Evolutionary conservation across 2,888 invertebrate species (phyloP).

Genomic region (Melanchra persicariae): DNA sequence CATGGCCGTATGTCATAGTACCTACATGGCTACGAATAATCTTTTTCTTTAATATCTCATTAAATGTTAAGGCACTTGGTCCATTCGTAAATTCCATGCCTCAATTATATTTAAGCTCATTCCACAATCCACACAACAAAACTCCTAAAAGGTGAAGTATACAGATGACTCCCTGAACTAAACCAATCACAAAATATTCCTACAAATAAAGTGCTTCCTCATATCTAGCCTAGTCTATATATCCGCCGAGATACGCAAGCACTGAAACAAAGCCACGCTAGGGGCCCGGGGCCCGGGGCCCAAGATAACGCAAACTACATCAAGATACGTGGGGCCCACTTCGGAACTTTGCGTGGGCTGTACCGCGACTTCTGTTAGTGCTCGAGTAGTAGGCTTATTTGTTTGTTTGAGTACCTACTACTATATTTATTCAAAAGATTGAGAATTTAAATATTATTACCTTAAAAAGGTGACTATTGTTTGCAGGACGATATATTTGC

Average conservation of each 20-base stretch:
- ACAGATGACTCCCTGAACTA: neutral
- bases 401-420: slow-evolving; percentile 8
- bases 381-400: slow-evolving; percentile 38
- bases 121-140: neutral
- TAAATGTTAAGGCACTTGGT: too few species aligned
- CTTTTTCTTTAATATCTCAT: neutral
- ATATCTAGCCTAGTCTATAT: slow-evolving; percentile 50
- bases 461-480: neutral
- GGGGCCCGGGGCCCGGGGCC: slow-evolving; percentile 66
- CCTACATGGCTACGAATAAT: too few species aligned
- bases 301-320: slow-evolving; percentile 79
- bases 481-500: neutral
- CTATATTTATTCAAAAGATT: neutral
- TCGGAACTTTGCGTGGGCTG: slow-evolving; percentile 73
- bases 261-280: slow-evolving; percentile 72
- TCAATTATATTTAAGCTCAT: neutral
- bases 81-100: neutral
- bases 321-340: slow-evolving; percentile 80
- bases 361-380: slow-evolving; percentile 29
- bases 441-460: too few species aligned
- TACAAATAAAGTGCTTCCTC: slow-evolving; percentile 27
- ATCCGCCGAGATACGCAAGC: slow-evolving; percentile 57
- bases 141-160: neutral
- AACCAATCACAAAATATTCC: slow-evolving; percentile 27
- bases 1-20: too few species aligned